phyloP scores from a whole-genome alignment of 2,797 vertebrate genomes.

The Rallus crepitans region DNA sequence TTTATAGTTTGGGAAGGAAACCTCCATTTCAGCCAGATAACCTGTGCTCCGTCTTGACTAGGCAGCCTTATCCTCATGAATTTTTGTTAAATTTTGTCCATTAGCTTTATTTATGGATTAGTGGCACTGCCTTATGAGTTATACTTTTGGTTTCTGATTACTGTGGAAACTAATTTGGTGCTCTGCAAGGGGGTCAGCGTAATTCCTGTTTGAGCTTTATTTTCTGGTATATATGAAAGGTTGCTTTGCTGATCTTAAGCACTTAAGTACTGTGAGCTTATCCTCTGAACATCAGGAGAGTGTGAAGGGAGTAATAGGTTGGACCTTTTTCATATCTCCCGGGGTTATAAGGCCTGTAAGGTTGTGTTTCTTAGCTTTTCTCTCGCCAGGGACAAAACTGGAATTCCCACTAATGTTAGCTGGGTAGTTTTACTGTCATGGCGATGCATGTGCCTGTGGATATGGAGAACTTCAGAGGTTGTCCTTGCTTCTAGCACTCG shows the following conservation, averaged over 20 bases:
- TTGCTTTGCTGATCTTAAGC: not conserved
- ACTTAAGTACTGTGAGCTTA: not conserved
- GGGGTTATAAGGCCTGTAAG: not conserved
- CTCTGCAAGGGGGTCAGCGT: not conserved
- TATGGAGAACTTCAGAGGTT: accelerated
- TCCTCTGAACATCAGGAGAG: not conserved
- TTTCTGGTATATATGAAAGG: slow-evolving; percentile 10
- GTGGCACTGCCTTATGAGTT: not conserved
- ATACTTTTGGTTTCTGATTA: not conserved
- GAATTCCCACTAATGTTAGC: not conserved
- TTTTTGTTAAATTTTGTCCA: not conserved
- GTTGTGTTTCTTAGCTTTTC: not conserved
- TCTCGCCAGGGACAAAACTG: not conserved
- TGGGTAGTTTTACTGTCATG: not conserved
- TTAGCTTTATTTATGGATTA: slow-evolving; percentile 18
- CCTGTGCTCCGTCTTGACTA: accelerated
- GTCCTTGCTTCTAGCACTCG: not conserved
- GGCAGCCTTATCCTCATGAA: not conserved
- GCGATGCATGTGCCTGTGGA: accelerated
- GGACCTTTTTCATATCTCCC: not conserved
- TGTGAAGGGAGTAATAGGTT: not conserved
- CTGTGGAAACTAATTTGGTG: slow-evolving; percentile 26
- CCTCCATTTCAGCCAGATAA: not conserved
- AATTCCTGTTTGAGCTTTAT: slow-evolving; percentile 4
- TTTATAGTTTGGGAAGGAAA: not conserved